Percentiles rank a stretch among this genome's conserved stretches.
phyloP scores from a whole-genome alignment of 2,888 invertebrate genomes.

The Pterostichus niger region DNA sequence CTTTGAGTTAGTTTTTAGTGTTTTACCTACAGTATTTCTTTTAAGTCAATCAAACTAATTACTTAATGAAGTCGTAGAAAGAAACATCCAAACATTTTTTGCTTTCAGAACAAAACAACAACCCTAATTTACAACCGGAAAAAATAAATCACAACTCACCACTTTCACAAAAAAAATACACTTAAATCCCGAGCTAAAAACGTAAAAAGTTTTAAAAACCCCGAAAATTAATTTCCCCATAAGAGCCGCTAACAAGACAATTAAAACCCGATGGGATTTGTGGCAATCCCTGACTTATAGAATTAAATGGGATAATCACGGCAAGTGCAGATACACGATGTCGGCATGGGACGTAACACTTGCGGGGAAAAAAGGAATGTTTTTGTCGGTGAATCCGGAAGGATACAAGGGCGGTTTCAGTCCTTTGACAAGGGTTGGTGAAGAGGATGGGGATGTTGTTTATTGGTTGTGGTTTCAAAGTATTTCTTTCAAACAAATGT shows the following conservation, averaged over 20 bases:
- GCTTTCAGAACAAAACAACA: slow-evolving; percentile 17
- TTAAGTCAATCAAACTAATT: slow-evolving; percentile 31
- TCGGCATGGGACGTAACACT: background rate
- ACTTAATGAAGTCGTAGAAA: slow-evolving; percentile 29
- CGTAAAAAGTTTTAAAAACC: slow-evolving; percentile 24
- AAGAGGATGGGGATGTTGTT: no score
- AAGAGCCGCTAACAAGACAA: slow-evolving; percentile 58
- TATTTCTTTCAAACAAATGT: no score
- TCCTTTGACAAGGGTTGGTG: no score
- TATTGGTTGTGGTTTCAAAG: no score
- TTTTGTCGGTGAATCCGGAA: background rate
- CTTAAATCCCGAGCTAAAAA: slow-evolving; percentile 11
- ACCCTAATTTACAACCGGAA: slow-evolving; percentile 37
- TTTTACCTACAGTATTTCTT: background rate
- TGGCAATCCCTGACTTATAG: slow-evolving; percentile 42
- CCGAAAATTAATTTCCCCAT: slow-evolving; percentile 51
- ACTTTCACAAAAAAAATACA: slow-evolving; percentile 30
- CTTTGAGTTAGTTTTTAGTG: background rate
- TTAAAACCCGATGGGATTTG: slow-evolving; percentile 52
- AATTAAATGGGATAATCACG: slow-evolving; percentile 48
- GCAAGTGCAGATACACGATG: slow-evolving; percentile 19
- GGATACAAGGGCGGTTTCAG: no score
- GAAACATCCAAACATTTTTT: slow-evolving; percentile 17
- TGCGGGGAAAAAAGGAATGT: background rate
- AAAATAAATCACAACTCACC: slow-evolving; percentile 33